These are phyloP conservation scores for Tipula unca DNA, from an alignment of 2,888 invertebrate species.

Conservation along the genomic window DNA sequence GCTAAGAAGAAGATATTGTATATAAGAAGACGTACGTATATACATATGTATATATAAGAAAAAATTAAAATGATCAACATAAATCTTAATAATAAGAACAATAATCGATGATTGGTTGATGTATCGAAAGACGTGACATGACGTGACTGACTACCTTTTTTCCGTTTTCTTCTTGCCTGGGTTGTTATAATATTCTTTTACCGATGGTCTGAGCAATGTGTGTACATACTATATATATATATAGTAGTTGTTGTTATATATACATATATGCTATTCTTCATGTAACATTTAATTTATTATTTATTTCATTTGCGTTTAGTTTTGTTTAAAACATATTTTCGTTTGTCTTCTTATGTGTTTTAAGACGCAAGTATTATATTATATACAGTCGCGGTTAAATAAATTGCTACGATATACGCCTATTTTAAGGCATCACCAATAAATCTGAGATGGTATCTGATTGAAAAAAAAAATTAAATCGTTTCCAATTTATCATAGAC, in stretches of 20 bases:
- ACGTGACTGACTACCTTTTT: conserved; percentile 14
- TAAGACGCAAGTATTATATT: not conserved
- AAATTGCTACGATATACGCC: not conserved
- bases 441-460: not conserved
- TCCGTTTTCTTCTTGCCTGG: not conserved
- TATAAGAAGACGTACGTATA: not conserved
- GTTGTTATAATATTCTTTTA: not conserved
- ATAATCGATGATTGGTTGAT: conserved; percentile 1
- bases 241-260: not conserved
- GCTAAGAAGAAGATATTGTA: not conserved
- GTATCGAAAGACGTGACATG: conserved; percentile 14
- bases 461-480: not conserved
- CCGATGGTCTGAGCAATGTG: not conserved
- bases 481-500: not conserved
- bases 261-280: not conserved
- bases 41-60: not conserved
- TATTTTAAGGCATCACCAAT: not conserved
- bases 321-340: not conserved
- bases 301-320: not conserved
- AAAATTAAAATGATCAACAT: conserved; percentile 9
- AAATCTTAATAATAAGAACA: not conserved
- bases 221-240: not conserved
- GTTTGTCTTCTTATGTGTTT: not conserved
- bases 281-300: not conserved
- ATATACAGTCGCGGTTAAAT: not conserved